Evolutionary conservation across 2,797 vertebrate species (phyloP), one percentile per base, ranked within the genome.

Genomic region (Pangasius sanitwongsei): DNA sequence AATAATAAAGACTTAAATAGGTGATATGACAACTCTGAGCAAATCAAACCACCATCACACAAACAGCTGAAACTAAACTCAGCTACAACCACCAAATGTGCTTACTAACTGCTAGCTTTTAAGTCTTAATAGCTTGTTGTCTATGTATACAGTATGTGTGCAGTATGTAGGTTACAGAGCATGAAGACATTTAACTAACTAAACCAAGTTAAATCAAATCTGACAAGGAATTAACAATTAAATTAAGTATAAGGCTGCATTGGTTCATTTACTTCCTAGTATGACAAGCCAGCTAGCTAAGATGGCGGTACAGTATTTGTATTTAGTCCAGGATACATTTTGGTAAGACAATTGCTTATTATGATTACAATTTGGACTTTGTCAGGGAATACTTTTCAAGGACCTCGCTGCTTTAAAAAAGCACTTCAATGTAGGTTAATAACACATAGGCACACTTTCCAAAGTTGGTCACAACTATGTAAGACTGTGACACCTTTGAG

Each of bases 391-490:
- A 53, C 48, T 69, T 84, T 84, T 50, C 28, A 53, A 84, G 69
- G 63, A 69, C 28, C 9, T 23, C 31, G 18, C 7, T 50, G 59
- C 37, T 65, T 67, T 31, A 18, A 31, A 55, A 80, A 80, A 80
- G 1, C 77, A 57, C 77, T 57, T 34, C n/a, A 69, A 84, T 84
- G 83, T 84, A 69, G 83, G 83, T 84, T 84, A 28, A 70, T 82
- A 77, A 59, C 44, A 20, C 50, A 50, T 63, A 44, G 50, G 23
- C 61, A 34, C 86, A 75, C 65, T 85, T 90, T 83, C 70, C 70
- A 89, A 82, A 87, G 23, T 67, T 67, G 63, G 41, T 67, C 63
- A 84, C 44, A 50, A 3, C 82, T 3, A 50, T 25, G 65, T 34
- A 69, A 85, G 37, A 53, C 44, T 69, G 83, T 69, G 83, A 85